These are phyloP conservation scores for Sylvia atricapilla DNA, from an alignment of 2,113 vertebrate species.

Conservation along the genomic window DNA sequence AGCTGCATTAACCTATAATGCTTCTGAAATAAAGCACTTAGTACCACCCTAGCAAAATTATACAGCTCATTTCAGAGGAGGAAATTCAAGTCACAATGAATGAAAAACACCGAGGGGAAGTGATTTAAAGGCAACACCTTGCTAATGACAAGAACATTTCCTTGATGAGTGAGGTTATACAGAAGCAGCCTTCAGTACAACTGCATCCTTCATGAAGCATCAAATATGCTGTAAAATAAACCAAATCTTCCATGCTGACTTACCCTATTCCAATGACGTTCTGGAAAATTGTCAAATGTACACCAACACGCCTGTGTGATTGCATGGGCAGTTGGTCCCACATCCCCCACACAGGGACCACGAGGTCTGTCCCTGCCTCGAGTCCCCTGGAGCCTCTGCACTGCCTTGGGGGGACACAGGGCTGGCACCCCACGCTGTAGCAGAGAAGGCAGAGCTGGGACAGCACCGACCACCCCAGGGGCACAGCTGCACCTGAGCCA, in stretches of 20 bases:
- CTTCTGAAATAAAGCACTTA: constrained; percentile 47
- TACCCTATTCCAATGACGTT: constrained; percentile 11
- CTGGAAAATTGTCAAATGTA: not conserved
- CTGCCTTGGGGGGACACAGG: fast-evolving
- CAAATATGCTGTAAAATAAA: constrained; percentile 60
- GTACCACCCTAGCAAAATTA: constrained; percentile 12
- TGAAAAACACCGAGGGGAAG: constrained; percentile 2
- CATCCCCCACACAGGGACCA: fast-evolving
- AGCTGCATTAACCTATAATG: constrained; percentile 31
- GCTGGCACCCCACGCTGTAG: fast-evolving
- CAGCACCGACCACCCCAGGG: not conserved
- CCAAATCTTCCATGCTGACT: constrained; percentile 27
- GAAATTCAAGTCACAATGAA: constrained; percentile 31
- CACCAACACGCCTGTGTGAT: fast-evolving
- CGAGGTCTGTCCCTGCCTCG: not conserved
- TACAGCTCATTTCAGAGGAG: constrained; percentile 23
- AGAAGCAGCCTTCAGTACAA: not conserved
- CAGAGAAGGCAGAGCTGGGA: not conserved
- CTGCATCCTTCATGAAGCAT: constrained; percentile 56
- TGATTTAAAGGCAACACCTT: constrained; percentile 51
- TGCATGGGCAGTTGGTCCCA: fast-evolving
- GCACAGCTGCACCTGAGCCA: fast-evolving
- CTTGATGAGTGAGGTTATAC: constrained; percentile 1
- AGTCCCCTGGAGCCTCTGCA: fast-evolving
- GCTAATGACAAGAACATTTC: constrained; percentile 43